Conservation (phyloP, 1,140 invertebrate genomes). For the Drosophila elegans region DNA sequence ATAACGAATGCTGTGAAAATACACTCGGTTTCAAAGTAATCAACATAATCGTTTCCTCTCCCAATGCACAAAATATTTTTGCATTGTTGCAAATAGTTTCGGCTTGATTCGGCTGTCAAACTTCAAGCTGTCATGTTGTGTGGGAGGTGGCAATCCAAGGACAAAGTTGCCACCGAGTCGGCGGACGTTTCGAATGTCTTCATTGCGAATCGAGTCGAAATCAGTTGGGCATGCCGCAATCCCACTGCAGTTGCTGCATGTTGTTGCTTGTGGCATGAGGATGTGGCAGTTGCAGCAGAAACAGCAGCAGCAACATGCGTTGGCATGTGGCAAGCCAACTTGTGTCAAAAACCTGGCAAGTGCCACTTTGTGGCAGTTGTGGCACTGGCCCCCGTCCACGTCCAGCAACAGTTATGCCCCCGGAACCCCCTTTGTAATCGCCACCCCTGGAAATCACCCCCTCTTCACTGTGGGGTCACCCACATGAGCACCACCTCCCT, state of each 20-base stretch:
- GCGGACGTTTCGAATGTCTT: conserved; percentile 51
- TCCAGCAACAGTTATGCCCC: conserved; percentile 62
- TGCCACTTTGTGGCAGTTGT: conserved; percentile 73
- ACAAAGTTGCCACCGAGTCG: conserved; percentile 44
- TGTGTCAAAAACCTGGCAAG: conserved; percentile 75
- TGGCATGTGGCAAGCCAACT: conserved; percentile 48
- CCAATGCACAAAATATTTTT: conserved; percentile 12
- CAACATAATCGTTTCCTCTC: conserved; percentile 3
- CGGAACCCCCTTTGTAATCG: not conserved
- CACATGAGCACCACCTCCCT: conserved; percentile 45
- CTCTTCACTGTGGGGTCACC: conserved; percentile 39
- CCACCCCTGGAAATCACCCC: conserved; percentile 5
- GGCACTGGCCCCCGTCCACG: conserved; percentile 55
- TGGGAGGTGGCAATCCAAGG: conserved; percentile 10
- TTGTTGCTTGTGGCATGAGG: conserved; percentile 13
- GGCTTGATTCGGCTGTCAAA: conserved; percentile 27
- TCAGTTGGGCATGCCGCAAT: conserved; percentile 53
- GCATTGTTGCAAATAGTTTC: conserved; percentile 36
- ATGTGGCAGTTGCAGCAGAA: conserved; percentile 8
- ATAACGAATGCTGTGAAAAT: not conserved
- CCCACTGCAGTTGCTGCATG: conserved; percentile 15
- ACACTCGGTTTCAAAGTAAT: not conserved
- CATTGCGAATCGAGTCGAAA: conserved; percentile 59
- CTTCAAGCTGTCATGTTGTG: conserved; percentile 3
- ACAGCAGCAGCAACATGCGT: conserved; percentile 28